These are phyloP conservation scores for Xestia sexstrigata DNA, from an alignment of 2,888 invertebrate genomes.

Conservation along the genomic window DNA sequence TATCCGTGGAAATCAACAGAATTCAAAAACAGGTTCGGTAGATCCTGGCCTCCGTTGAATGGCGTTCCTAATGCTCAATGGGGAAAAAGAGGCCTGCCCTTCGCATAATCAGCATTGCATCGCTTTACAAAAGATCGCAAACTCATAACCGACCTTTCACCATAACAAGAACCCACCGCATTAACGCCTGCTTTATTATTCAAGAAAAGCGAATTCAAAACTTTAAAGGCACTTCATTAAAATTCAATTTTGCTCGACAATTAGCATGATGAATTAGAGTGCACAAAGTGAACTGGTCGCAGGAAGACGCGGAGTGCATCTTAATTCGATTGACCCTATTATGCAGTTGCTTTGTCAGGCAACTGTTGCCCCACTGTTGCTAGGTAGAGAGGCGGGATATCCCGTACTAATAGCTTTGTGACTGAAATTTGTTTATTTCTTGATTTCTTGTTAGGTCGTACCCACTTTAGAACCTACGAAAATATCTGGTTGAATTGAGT, in stretches of 20 bases:
- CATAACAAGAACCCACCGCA: background rate
- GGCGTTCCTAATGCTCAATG: background rate
- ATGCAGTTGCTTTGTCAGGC: slow-evolving; percentile 22
- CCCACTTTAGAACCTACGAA: background rate
- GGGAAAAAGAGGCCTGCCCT: background rate
- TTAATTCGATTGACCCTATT: slow-evolving; percentile 63
- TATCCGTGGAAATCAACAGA: background rate
- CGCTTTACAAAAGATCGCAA: background rate
- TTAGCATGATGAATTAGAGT: slow-evolving; percentile 53
- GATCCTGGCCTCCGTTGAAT: background rate
- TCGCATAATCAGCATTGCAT: too few species aligned
- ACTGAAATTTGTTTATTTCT: background rate
- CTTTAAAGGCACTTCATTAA: slow-evolving; percentile 49
- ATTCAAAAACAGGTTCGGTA: background rate
- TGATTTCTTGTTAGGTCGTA: background rate
- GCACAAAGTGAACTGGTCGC: slow-evolving; percentile 45
- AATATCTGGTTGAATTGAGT: background rate
- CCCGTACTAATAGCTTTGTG: background rate
- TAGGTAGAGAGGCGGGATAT: slow-evolving; percentile 14
- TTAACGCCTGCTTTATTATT: slow-evolving; percentile 19
- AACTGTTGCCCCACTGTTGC: slow-evolving; percentile 23
- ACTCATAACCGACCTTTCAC: background rate
- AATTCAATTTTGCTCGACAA: slow-evolving; percentile 50
- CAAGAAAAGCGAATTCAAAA: slow-evolving; percentile 32
- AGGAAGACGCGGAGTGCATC: slow-evolving; percentile 63